phyloP scores from a whole-genome alignment of 2,797 vertebrate species.

The Crossoptilon crossoptilon region DNA sequence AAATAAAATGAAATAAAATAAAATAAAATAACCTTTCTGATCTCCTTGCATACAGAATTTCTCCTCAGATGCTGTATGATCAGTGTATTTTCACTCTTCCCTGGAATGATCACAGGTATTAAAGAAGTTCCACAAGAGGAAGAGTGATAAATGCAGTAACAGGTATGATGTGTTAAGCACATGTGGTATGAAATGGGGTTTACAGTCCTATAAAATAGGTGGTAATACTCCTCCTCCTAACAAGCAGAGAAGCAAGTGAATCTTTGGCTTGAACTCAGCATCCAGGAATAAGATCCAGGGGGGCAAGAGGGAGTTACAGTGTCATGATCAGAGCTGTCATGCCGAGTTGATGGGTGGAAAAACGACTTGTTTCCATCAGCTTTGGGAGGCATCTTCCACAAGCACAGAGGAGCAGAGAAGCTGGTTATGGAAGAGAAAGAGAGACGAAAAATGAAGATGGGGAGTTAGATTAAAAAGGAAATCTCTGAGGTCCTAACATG shows the following conservation, averaged over 20 bases:
- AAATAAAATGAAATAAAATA: background rate
- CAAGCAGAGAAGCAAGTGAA: background rate
- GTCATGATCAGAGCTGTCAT: background rate
- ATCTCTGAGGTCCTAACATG: background rate
- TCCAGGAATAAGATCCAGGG: background rate
- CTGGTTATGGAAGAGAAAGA: background rate
- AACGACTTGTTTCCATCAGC: background rate
- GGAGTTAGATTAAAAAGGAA: background rate
- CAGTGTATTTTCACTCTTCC: background rate
- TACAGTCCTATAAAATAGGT: constrained; percentile 12
- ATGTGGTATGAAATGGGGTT: constrained; percentile 1
- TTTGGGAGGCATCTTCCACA: background rate
- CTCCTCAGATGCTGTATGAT: background rate
- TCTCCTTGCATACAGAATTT: background rate
- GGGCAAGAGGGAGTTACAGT: background rate
- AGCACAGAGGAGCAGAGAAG: background rate
- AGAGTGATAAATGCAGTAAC: background rate
- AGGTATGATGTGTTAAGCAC: background rate
- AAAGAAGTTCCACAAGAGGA: background rate
- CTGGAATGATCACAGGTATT: background rate
- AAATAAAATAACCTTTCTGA: background rate
- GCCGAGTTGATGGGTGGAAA: fast-evolving
- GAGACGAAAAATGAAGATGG: background rate
- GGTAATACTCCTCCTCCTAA: constrained; percentile 2
- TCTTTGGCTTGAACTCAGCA: background rate